Percentiles rank a stretch among this genome's conserved stretches.
Evolutionary conservation across 2,888 invertebrate genomes (phyloP).

Genomic region (Neoitamus cyanurus): DNA sequence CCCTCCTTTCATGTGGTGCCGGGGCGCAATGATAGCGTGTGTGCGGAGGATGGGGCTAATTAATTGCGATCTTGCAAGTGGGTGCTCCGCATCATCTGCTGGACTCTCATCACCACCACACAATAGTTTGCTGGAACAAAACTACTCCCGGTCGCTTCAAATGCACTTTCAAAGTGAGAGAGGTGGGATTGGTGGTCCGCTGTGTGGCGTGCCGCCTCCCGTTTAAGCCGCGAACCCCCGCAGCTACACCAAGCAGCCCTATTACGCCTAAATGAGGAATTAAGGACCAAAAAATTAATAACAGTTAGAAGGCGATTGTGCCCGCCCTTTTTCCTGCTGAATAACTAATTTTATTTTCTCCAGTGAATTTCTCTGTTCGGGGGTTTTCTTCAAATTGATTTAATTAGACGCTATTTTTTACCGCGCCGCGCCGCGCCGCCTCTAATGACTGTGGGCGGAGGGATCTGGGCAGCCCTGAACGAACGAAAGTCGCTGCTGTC

Average conservation of each 20-base stretch:
- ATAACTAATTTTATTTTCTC: not conserved
- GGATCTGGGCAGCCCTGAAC: not conserved
- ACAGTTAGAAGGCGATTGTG: not conserved
- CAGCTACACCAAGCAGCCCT: not conserved
- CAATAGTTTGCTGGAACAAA: not conserved
- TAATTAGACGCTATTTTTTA: constrained; percentile 5
- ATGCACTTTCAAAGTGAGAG: not conserved
- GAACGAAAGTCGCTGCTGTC: not conserved
- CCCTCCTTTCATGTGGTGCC: constrained; percentile 8
- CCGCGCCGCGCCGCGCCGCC: not conserved
- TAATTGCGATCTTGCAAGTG: not conserved
- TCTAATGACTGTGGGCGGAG: not conserved
- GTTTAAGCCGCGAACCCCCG: not conserved
- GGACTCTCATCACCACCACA: not conserved
- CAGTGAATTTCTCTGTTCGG: not conserved
- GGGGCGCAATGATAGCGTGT: not conserved
- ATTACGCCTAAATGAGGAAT: not conserved
- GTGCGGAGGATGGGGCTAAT: not conserved
- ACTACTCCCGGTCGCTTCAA: not conserved
- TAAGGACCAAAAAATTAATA: not conserved
- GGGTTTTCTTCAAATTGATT: not conserved
- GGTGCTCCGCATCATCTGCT: not conserved
- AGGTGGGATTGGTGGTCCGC: not conserved
- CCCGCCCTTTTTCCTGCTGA: not conserved
- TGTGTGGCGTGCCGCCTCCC: not conserved